Evolutionary conservation across 2,888 invertebrate genomes (phyloP).

Genomic region (Tribolium freemani): DNA sequence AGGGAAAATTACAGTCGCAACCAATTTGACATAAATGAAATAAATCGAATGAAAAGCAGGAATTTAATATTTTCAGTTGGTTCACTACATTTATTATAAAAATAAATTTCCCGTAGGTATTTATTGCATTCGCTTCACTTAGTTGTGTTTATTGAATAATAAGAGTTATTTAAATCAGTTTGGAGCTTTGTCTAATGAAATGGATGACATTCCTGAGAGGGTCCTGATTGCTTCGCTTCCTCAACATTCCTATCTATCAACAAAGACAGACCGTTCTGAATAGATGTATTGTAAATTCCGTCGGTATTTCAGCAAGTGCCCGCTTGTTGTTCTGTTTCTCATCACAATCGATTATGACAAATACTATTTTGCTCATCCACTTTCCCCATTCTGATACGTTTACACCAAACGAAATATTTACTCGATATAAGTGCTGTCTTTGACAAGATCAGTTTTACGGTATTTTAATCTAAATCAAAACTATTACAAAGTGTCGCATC

Average conservation of each 20-base stretch:
- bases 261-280: slow-evolving; percentile 29
- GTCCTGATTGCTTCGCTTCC: slow-evolving; percentile 31
- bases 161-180: slow-evolving; percentile 31
- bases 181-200: slow-evolving; percentile 24
- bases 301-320: slow-evolving; percentile 18
- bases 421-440: neutral
- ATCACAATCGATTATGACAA: slow-evolving; percentile 18
- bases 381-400: neutral
- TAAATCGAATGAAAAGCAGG: neutral
- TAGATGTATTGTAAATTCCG: slow-evolving; percentile 28
- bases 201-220: slow-evolving; percentile 28
- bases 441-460: slow-evolving; percentile 1
- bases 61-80: neutral
- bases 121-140: neutral
- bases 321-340: slow-evolving; percentile 7
- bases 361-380: slow-evolving; percentile 13
- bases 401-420: neutral
- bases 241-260: slow-evolving; percentile 34
- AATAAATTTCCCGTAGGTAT: neutral
- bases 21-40: slow-evolving; percentile 9
- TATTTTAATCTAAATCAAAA: slow-evolving; percentile 16
- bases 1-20: slow-evolving; percentile 1
- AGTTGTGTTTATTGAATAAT: slow-evolving; percentile 7
- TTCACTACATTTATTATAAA: neutral
- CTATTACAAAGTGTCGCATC: slow-evolving; percentile 1